Base-by-base conservation (phyloP, 2,888 invertebrate species). In the Loripinus fragilis region DNA sequence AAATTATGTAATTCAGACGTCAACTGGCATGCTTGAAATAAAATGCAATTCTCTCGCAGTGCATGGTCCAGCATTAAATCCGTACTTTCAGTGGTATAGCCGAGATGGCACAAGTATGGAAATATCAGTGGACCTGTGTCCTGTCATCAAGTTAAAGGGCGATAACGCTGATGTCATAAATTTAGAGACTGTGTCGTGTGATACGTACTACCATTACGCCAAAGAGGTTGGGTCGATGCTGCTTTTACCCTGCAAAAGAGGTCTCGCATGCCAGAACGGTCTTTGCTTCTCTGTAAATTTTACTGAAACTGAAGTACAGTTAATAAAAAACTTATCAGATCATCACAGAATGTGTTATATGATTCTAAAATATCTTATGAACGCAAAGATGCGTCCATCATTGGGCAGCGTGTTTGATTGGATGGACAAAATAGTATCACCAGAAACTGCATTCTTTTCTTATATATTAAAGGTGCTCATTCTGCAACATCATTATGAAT, bases 291-390 rank as follows among this genome's bases (percentile, higher is more conserved):
- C 60, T 33, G 30, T 60, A 23, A 60, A 28, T 60, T 33, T 30
- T 17, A 60, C 60, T 5, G 60, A 60, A 33, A 17, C 33, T 2
- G 60, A 60, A 60, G 15, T 60, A 33, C 2, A 8, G 8, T 60
- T 60, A 17, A 60, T 60, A 33, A 33, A 8, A 30, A 20, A 60
- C 17, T 33, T 60, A 12, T 60, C 33, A 17, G 33, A 60, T 7
- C 60, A 60, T 20, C 60, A 60, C 17, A 30, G 60, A 60, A 60
- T 12, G 17, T 60, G 60, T 60, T 60, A 60, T 20, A 60, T 33
- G 33, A 12, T 60, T 33, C 17, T 60, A 33, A 60, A 60, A 33
- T 60, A 60, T 60, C 33, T 60, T 1, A 25, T 60, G n/a, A 60
- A 60, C 28, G 60, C 60, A 60, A 60, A 60, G 33, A 30, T 33